Base-by-base conservation (phyloP, 37 sponge, comb jelly and placozoan species). In the Eunapius fragilis region DNA sequence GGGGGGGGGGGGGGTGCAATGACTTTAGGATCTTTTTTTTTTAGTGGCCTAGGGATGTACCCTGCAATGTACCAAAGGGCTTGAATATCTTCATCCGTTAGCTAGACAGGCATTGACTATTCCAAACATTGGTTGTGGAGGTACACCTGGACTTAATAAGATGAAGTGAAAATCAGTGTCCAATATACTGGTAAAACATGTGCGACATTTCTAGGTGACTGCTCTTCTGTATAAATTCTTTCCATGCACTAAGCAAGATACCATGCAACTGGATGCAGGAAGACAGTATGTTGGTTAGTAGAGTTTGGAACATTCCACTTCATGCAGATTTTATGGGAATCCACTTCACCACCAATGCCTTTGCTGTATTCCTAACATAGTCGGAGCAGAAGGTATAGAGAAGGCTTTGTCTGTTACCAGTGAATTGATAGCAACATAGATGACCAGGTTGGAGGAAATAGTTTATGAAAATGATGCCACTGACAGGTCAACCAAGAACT, bases 61-160 rank as follows among this genome's bases (percentile, higher is more conserved):
- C 82, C 82, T 32, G 82, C 82, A 71, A 72, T 72, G 9, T 82
- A 82, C 1, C 82, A 35, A 10, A 82, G 37, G 24, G 72, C 71
- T 70, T 71, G 69, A 25, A 2, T 69, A 23, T 82, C 82, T n/a
- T n/a, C n/a, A n/a, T n/a, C n/a, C n/a, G n/a, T n/a, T n/a, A n/a
- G n/a, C n/a, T n/a, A n/a, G n/a, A 45, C 9, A 45, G 47, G 47
- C 47, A 45, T 45, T 45, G 31, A 67, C 23, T 7, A 27, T 67
- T 27, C 2, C n/a, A 28, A 33, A 26, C 22, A 31, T 73, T 26
- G 19, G 30, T 13, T 0, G 31, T 3, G 25, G 7, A 34, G 30
- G 3, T 26, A 6, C 25, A 33, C 24, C 1, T 14, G 14, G 22
- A 31, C 35, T 13, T 26, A 26, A 27, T 25, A 23, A 67, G 23